phyloP scores from a whole-genome alignment of 2,888 invertebrate species.

The Oconnorella tubifera region DNA sequence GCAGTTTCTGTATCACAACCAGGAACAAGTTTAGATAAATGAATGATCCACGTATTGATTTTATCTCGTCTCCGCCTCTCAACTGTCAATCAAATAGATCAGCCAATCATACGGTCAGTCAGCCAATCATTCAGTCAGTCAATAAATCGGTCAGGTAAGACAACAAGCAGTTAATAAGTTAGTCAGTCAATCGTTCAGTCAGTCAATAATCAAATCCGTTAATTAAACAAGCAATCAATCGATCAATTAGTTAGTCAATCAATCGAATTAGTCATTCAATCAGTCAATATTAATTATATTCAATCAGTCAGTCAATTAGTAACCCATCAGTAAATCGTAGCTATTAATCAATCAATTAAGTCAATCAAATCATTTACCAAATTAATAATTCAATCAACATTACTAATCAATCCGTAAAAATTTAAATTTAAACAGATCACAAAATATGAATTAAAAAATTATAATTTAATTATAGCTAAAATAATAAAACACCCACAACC shows the following conservation, averaged over 20 bases:
- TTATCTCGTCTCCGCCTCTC: conserved; percentile 88
- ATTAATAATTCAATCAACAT: too few species aligned
- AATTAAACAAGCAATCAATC: not conserved
- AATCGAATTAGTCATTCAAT: not conserved
- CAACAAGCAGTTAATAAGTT: not conserved
- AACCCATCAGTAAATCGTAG: not conserved
- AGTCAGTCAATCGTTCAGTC: not conserved
- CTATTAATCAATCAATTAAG: not conserved
- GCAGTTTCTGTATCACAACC: conserved; percentile 61
- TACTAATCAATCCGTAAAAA: too few species aligned
- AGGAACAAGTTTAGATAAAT: conserved; percentile 84
- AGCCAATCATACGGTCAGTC: not conserved
- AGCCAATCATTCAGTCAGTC: not conserved
- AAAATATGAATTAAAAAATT: too few species aligned
- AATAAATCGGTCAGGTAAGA: not conserved
- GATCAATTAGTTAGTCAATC: not conserved
- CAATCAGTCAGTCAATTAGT: not conserved
- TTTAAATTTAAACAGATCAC: too few species aligned
- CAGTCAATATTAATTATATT: not conserved
- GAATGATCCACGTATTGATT: conserved; percentile 94
- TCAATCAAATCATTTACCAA: too few species aligned
- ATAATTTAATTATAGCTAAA: too few species aligned
- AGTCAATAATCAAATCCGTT: not conserved
- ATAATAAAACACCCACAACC: too few species aligned
- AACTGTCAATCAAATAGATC: conserved; percentile 59